Evolutionary conservation across 2,113 vertebrate species (phyloP).

Genomic region (Dicerorhinus sumatrensis): DNA sequence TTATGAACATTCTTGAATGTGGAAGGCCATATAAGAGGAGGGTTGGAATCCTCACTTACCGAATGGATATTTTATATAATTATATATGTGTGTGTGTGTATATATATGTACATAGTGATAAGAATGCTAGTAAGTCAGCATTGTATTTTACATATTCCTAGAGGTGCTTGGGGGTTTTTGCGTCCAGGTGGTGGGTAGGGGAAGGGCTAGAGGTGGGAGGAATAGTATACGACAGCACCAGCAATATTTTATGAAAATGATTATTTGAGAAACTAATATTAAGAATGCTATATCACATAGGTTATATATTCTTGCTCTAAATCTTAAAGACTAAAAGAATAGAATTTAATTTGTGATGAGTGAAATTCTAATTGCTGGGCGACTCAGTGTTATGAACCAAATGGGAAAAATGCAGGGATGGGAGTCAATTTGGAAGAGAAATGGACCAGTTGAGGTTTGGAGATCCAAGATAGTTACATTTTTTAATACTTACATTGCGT

Average conservation of each 20-base stretch:
- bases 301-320: background rate
- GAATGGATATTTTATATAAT: background rate
- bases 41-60: background rate
- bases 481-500: background rate
- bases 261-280: background rate
- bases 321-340: background rate
- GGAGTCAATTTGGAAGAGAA: background rate
- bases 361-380: background rate
- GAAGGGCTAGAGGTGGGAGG: background rate
- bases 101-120: background rate
- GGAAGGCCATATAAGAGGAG: background rate
- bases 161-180: background rate
- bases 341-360: background rate
- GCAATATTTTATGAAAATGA: background rate
- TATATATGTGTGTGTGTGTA: background rate
- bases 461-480: background rate
- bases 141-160: background rate
- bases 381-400: background rate
- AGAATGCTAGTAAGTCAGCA: background rate
- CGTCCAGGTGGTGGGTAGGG: background rate
- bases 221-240: background rate
- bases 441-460: background rate
- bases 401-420: background rate
- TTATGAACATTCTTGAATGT: background rate
- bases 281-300: background rate